Base-by-base conservation (phyloP, 2,888 invertebrate genomes). In the Mellilla xanthometata region DNA sequence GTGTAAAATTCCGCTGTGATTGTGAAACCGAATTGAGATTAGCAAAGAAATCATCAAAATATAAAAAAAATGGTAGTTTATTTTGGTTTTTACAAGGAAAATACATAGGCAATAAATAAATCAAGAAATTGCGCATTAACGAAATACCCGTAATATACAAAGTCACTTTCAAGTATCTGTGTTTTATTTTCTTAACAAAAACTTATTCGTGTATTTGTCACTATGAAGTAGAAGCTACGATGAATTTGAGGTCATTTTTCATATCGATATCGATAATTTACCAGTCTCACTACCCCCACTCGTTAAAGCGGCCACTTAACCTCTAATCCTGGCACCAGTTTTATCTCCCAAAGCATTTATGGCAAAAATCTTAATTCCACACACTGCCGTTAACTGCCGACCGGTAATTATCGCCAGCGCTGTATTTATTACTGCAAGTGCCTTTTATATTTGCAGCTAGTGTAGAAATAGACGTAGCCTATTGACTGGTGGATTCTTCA, bases 301-400 rank as follows among this genome's bases (percentile, higher is more conserved):
- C 81, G 84, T 88, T 84, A 86, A 80, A 75, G 79, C 86, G 82
- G 79, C 82, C 86, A 87, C 89, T 88, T 89, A 89, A 87, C 89
- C 89, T 86, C 87, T 86, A 89, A 89, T 88, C 85, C 87, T 77
- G 63, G 66, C 68, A 76, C 84, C 82, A 85, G 80, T 86, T 86
- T 80, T 77, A 79, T 81, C 76, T 76, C 67, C 57, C 49, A 58
- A 74, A 64, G 82, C 86, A 80, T 88, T 89, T 88, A 89, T 83
- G 78, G 87, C 84, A 85, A 88, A 89, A 88, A 87, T 88, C 88
- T 88, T 89, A 88, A 88, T 88, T 84, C 81, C 74, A 65, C 65
- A 66, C 69, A 66, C 83, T 86, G 88, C 71, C 81, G 81, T 85
- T 88, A 88, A 88, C 85, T 85, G 88, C 82, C 82, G 81, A 74